phyloP scores from a whole-genome alignment of 1,140 invertebrate genomes.

The Popillia japonica region DNA sequence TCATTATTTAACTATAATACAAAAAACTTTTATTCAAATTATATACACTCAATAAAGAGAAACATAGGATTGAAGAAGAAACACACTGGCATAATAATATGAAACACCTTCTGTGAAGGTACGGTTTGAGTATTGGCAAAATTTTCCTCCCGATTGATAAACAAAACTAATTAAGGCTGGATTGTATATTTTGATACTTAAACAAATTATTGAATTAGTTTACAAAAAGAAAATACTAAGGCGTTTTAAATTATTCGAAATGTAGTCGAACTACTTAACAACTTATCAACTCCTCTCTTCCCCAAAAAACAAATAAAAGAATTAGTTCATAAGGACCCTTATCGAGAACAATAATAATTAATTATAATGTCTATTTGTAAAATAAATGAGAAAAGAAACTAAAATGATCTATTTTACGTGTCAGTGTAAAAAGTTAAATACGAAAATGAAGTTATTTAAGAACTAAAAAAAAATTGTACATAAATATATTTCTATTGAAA shows the following conservation, averaged over 20 bases:
- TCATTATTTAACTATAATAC: slow-evolving; percentile 53
- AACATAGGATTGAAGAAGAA: background rate
- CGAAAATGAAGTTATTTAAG: slow-evolving; percentile 30
- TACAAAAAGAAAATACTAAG: background rate
- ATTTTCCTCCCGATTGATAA: slow-evolving; percentile 44
- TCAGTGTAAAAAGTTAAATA: slow-evolving; percentile 54
- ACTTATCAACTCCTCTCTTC: background rate
- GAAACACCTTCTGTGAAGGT: slow-evolving; percentile 71
- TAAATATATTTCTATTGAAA: slow-evolving; percentile 54
- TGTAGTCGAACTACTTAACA: slow-evolving; percentile 60
- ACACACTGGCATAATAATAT: slow-evolving; percentile 48
- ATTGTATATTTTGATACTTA: slow-evolving; percentile 39
- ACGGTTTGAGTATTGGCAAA: slow-evolving; percentile 37
- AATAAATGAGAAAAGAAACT: slow-evolving; percentile 5
- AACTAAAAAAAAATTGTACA: slow-evolving; percentile 32
- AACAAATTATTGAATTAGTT: slow-evolving; percentile 54
- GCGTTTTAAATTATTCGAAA: background rate
- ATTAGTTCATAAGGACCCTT: slow-evolving; percentile 51
- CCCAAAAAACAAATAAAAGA: slow-evolving; percentile 57
- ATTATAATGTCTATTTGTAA: slow-evolving; percentile 44
- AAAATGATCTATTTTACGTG: slow-evolving; percentile 52
- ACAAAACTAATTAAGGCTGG: slow-evolving; percentile 42
- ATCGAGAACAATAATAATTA: slow-evolving; percentile 56
- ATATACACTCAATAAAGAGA: background rate
- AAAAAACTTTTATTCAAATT: background rate